Evolutionary conservation across 2,888 invertebrate species (phyloP).

Genomic region (Prostheceraeus crozeri): DNA sequence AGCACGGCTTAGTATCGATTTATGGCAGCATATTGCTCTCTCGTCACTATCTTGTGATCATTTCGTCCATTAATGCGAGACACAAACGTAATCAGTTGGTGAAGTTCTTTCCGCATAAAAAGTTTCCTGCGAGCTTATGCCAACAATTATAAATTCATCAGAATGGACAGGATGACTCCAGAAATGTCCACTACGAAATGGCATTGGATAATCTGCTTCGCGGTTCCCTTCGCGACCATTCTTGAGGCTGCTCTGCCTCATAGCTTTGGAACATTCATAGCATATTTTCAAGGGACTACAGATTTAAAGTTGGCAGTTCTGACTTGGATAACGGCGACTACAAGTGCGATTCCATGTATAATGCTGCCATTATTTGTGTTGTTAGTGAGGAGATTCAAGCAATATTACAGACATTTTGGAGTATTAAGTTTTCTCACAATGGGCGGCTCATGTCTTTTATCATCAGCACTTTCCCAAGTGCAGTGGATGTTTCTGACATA

Average conservation of each 20-base stretch:
- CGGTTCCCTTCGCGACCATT: constrained; percentile 5
- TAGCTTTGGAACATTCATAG: constrained; percentile 33
- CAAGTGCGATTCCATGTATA: constrained; percentile 33
- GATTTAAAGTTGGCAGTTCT: too few species aligned
- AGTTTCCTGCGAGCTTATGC: too few species aligned
- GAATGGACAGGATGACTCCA: too few species aligned
- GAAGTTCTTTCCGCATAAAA: too few species aligned
- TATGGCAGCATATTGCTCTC: too few species aligned
- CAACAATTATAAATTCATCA: too few species aligned
- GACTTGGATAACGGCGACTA: constrained; percentile 13
- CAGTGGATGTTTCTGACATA: constrained; percentile 26
- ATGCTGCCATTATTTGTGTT: constrained; percentile 5
- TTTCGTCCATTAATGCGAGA: too few species aligned
- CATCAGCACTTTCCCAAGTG: constrained; percentile 3
- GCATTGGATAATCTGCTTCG: too few species aligned
- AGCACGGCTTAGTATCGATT: too few species aligned
- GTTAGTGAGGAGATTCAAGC: background rate
- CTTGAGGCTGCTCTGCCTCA: constrained; percentile 28
- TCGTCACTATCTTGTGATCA: too few species aligned
- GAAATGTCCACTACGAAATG: too few species aligned
- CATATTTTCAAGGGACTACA: background rate
- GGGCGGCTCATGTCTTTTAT: background rate
- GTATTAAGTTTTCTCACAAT: constrained; percentile 11
- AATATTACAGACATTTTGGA: constrained; percentile 26
- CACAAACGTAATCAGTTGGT: too few species aligned